Percentiles rank a stretch among this genome's conserved stretches.
Conservation (phyloP, 2,113 vertebrate genomes). For the Empidonax alnorum region DNA sequence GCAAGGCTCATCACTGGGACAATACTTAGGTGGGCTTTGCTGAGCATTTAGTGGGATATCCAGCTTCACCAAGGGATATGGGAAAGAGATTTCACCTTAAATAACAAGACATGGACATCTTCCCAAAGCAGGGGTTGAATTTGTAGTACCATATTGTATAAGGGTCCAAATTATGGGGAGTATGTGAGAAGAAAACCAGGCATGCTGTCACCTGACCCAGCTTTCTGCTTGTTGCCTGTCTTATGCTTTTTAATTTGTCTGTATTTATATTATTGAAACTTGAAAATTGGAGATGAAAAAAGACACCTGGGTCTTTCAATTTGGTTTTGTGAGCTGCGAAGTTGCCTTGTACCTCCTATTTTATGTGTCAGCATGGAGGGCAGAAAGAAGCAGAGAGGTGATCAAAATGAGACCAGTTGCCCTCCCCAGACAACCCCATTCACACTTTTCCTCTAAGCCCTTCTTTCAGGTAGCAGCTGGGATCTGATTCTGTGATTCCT, state of each 20-base stretch:
- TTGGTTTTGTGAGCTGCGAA: fast-evolving
- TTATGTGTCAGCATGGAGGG: fast-evolving
- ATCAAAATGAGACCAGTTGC: neutral
- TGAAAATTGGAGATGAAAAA: neutral
- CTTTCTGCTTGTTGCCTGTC: neutral
- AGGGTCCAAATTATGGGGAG: neutral
- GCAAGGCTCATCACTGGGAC: neutral
- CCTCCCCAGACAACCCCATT: neutral
- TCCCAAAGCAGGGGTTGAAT: neutral
- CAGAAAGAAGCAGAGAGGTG: neutral
- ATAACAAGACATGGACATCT: neutral
- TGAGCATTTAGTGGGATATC: neutral
- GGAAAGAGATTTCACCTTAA: neutral
- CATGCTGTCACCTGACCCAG: neutral
- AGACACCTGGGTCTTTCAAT: neutral
- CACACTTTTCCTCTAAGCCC: neutral
- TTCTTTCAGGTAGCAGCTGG: slow-evolving; percentile 57
- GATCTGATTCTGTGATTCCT: slow-evolving; percentile 61
- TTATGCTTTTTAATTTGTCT: neutral
- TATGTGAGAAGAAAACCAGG: neutral
- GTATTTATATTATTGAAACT: neutral
- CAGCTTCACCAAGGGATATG: neutral
- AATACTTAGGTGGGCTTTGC: neutral
- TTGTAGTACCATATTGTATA: fast-evolving
- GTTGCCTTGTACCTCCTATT: neutral